Conservation (phyloP, 92 coral and sea anemone genomes). For the Plumapathes pennacea region DNA sequence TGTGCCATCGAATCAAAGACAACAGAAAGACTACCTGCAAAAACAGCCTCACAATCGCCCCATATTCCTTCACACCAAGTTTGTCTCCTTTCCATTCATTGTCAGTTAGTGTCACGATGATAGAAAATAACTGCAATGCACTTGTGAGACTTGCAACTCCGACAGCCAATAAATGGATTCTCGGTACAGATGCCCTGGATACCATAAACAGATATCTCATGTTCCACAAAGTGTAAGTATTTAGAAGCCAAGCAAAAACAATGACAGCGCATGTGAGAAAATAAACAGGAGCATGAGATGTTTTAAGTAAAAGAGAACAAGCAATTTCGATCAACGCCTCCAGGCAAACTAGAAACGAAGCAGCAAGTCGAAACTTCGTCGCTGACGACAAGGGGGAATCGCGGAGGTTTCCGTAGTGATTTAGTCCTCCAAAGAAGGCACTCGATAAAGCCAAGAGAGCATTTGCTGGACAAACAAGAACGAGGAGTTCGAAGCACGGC, state of each 20-base stretch:
- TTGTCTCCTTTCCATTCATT: constrained; percentile 9
- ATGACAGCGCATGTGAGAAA: constrained; percentile 47
- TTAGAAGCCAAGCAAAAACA: constrained; percentile 71
- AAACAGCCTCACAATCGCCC: constrained; percentile 52
- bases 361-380: constrained; percentile 42
- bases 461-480: constrained; percentile 71
- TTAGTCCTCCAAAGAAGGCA: constrained; percentile 48
- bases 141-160: constrained; percentile 44
- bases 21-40: constrained; percentile 50
- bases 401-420: constrained; percentile 12
- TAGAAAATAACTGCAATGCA: constrained; percentile 53
- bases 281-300: constrained; percentile 55
- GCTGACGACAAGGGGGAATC: constrained; percentile 26
- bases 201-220: constrained; percentile 41
- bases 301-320: constrained; percentile 29
- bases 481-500: constrained; percentile 67
- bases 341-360: constrained; percentile 35
- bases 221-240: constrained; percentile 64
- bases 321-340: constrained; percentile 50
- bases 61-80: constrained; percentile 56
- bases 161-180: constrained; percentile 35
- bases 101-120: constrained; percentile 13
- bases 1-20: constrained; percentile 37
- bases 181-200: constrained; percentile 32
- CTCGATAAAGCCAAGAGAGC: constrained; percentile 58